Evolutionary conservation across 2,888 invertebrate genomes (phyloP), one percentile per base, ranked within the genome.

Genomic region (Drosophila robusta): DNA sequence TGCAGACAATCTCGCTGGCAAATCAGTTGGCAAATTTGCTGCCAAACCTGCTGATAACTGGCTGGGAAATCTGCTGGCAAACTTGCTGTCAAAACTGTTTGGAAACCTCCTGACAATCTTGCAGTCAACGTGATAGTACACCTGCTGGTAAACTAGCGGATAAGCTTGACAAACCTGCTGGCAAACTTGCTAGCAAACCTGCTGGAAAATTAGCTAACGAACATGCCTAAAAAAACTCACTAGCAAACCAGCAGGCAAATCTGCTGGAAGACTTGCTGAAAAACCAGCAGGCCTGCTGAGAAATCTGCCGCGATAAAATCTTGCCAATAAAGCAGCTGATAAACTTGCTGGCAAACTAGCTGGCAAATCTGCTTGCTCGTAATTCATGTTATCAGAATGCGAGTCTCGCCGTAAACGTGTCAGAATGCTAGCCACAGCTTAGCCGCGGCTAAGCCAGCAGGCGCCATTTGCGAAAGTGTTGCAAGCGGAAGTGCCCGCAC

Each of bases 361-460:
- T 18, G 22, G 11, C 2, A 11, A 38, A 41, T 18, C 7, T 16
- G 18, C 22, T 14, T 66, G 39, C 49, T 67, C 68, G 74, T n/a
- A 79, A 79, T 75, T 81, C 75, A 78, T 78, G 80, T 70, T 78
- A 76, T 70, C 62, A 52, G 57, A 47, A 60, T 26, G 9, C 51
- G 24, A 11, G 29, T 14, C 2, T n/a, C n/a, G 7, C 7, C 18
- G 22, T 18, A 36, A 44, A 14, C 32, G 12, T 47, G 51, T 24
- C 36, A 39, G 39, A 26, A 49, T 22, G 38, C 34, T 50, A 16
- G 18, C 18, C 50, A 34, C 51, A 57, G 44, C 34, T 47, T 12
- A 47, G 49, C 42, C 41, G 47, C 44, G 14, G 22, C 46, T 41
- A 63, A 38, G 47, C 29, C 36, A 16, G 29, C 18, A 14, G 52